Evolutionary conservation across 2,113 vertebrate species (phyloP).

Genomic region (Aspiorhynchus laticeps): DNA sequence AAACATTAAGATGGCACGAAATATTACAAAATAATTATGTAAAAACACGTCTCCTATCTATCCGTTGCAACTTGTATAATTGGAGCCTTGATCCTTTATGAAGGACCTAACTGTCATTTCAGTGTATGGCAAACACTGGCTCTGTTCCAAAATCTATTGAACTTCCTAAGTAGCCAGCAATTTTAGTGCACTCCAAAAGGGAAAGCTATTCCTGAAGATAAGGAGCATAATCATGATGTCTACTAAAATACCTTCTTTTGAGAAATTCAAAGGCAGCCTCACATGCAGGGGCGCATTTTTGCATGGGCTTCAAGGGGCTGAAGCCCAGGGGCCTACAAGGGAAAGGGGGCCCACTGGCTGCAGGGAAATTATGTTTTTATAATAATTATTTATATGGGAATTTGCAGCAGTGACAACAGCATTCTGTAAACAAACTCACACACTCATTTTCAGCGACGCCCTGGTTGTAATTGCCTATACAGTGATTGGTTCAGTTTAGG

Average conservation of each 20-base stretch:
- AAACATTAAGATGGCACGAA: background rate
- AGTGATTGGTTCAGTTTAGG: too few relatives aligned
- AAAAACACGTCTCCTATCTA: background rate
- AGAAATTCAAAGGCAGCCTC: background rate
- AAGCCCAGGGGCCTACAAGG: too few relatives aligned
- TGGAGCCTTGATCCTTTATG: background rate
- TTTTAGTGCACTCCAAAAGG: background rate
- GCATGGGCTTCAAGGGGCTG: too few relatives aligned
- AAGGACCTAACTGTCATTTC: background rate
- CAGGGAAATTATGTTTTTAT: too few relatives aligned
- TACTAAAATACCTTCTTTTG: background rate
- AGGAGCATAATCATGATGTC: background rate
- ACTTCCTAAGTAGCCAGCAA: background rate
- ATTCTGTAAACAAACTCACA: too few relatives aligned
- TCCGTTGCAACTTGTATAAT: background rate
- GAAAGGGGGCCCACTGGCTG: too few relatives aligned
- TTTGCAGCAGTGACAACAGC: too few relatives aligned
- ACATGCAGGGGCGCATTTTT: too few relatives aligned
- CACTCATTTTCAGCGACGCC: too few relatives aligned
- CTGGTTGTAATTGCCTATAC: too few relatives aligned
- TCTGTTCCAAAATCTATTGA: background rate
- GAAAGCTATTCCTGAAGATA: background rate
- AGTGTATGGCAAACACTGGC: background rate
- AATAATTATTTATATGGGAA: too few relatives aligned
- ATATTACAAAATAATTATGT: background rate